Evolutionary conservation across 2,113 vertebrate species (phyloP).

Genomic region (Leucopsar rothschildi): DNA sequence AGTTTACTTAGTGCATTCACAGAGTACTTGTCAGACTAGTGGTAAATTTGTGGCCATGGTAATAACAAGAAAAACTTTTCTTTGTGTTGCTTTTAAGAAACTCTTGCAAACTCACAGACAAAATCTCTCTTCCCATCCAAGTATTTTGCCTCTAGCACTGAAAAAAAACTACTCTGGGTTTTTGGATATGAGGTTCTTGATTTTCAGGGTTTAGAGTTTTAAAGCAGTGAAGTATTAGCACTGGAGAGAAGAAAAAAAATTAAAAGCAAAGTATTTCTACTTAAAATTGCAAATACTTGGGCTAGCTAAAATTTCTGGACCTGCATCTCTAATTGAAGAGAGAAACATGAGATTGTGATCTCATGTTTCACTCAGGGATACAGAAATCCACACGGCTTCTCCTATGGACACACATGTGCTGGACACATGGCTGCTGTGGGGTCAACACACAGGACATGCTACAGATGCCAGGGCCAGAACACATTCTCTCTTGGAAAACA

Average conservation of each 20-base stretch:
- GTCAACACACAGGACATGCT: rapidly evolving
- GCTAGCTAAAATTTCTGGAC: background rate
- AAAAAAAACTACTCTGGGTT: background rate
- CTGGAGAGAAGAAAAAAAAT: background rate
- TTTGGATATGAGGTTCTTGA: background rate
- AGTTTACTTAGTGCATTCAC: background rate
- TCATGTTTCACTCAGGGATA: background rate
- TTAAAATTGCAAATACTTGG: background rate
- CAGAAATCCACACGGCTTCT: background rate
- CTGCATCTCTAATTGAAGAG: background rate
- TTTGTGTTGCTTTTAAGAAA: background rate
- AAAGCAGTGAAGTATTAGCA: background rate
- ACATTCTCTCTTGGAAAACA: background rate
- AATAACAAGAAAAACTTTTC: background rate
- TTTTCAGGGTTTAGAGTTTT: background rate
- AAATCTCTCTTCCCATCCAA: background rate
- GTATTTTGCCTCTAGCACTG: background rate
- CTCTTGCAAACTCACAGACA: background rate
- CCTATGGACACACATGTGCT: background rate
- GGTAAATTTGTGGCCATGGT: background rate
- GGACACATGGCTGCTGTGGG: background rate
- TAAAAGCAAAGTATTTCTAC: background rate
- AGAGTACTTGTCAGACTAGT: background rate
- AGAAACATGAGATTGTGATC: background rate
- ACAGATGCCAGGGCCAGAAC: background rate